Base-by-base conservation (phyloP, 2,113 vertebrate genomes). In the Picathartes gymnocephalus region DNA sequence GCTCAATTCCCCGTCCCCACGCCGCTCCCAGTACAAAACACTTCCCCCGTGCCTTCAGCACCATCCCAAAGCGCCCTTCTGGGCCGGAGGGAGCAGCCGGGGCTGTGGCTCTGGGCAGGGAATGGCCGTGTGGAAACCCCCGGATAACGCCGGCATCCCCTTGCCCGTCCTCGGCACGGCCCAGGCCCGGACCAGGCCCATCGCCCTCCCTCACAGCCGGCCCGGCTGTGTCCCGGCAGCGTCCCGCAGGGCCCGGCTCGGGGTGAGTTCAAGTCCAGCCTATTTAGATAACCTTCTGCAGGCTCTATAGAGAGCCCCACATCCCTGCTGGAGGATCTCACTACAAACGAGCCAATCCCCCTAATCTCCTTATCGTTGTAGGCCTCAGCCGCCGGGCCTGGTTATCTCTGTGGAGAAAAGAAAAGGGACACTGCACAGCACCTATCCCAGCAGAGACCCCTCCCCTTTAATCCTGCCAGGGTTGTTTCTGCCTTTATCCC, bases 351-450 rank as follows among this genome's bases (percentile, higher is more conserved):
- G 96, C 95, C 97, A 96, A 96, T 94, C 97, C 94, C 18, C 86
- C 97, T 98, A 98, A 98, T 98, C 98, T 98, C 78, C 98, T 98
- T 98, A 98, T 98, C 98, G 21, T 81, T 95, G 97, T 96, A 88
- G 97, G 96, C 97, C 96, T 95, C 97, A 97, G 96, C 96, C 97
- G 90, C 70, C 71, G 90, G 97, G 96, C 91, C 96, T 87, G 94
- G 86, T 97, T 97, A 97, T 97, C 97, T 97, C 15, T 1, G 8
- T 2, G 93, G 96, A 97, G 97, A 84, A 97, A 92, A 95, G 96
- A 54, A 70, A 95, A 89, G 95, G 94, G 96, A 88, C 84, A 68
- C 76, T 28, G 92, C 66, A 35, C 90, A 82, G 92, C 94, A 83
- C 97, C 95, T 89, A 90, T 61, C 93, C 89, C 90, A 23, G 92